Conservation (phyloP, 2,888 invertebrate species). For the Steromphala cineraria region DNA sequence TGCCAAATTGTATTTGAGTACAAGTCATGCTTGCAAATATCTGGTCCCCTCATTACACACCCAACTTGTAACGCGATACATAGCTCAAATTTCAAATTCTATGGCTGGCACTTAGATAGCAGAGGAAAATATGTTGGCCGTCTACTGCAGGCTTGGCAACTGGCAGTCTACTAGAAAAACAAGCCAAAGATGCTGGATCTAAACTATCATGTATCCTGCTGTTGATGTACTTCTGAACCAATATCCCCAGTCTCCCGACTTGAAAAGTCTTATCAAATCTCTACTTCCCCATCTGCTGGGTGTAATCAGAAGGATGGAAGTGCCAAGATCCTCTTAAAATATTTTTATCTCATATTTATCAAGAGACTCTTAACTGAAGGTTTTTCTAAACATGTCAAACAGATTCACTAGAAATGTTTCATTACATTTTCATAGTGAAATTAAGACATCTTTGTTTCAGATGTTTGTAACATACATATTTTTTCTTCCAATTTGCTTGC, state of each 20-base stretch:
- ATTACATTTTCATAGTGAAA: too few species aligned
- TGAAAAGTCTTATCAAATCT: slow-evolving; percentile 14
- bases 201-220: not conserved
- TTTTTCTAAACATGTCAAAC: too few species aligned
- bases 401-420: too few species aligned
- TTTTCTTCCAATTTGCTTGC: too few species aligned
- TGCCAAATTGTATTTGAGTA: too few species aligned
- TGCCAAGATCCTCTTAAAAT: too few species aligned
- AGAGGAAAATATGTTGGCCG: not conserved
- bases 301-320: slow-evolving; percentile 1
- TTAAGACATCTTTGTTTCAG: too few species aligned
- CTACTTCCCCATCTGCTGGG: not conserved
- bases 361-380: too few species aligned
- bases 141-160: not conserved
- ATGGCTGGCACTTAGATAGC: not conserved
- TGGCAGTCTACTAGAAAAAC: slow-evolving; percentile 9
- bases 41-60: not conserved
- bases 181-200: not conserved
- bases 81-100: slow-evolving; percentile 4
- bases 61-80: not conserved
- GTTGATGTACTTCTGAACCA: not conserved
- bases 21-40: too few species aligned
- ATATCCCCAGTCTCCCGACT: slow-evolving; percentile 4
- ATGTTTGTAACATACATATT: too few species aligned
- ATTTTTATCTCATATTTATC: too few species aligned